Percentiles rank a stretch among this genome's conserved stretches.
Evolutionary conservation across 2,888 invertebrate genomes (phyloP).

Genomic region (Aphodius sticticus): DNA sequence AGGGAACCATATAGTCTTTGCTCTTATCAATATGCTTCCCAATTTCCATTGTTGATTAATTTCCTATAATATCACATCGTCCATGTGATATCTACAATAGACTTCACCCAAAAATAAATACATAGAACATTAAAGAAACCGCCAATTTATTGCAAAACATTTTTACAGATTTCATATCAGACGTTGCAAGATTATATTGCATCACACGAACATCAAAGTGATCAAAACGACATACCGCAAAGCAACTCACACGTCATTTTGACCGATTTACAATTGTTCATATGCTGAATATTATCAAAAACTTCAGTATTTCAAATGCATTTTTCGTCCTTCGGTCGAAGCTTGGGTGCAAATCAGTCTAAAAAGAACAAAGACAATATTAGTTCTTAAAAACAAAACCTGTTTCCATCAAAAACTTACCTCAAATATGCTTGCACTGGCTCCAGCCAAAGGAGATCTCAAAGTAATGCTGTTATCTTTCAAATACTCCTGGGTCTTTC

Average conservation of each 20-base stretch:
- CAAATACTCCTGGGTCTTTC: constrained; percentile 78
- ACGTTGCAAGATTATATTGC: not conserved
- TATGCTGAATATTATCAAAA: not conserved
- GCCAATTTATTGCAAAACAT: too few species aligned
- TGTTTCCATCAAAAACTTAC: constrained; percentile 55
- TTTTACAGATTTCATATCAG: too few species aligned
- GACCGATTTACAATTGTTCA: not conserved
- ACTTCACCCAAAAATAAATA: too few species aligned
- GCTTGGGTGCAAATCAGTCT: constrained; percentile 67
- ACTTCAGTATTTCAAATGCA: not conserved
- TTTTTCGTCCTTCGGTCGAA: constrained; percentile 76
- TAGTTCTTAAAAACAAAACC: not conserved
- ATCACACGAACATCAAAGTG: not conserved
- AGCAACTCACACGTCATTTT: not conserved
- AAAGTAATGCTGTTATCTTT: constrained; percentile 76
- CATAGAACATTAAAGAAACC: too few species aligned
- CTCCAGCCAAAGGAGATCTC: constrained; percentile 79
- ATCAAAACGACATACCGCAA: not conserved
- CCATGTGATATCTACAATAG: too few species aligned
- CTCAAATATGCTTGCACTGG: constrained; percentile 83
- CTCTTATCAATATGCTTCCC: too few species aligned
- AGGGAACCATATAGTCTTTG: not conserved
- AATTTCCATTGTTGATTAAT: too few species aligned
- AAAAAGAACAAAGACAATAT: not conserved
- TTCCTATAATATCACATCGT: too few species aligned